A percentile compares a stretch with the other conserved stretches of the same genome.
Evolutionary conservation across 2,888 invertebrate genomes (phyloP).

Genomic region (Cosmopolites sordidus): DNA sequence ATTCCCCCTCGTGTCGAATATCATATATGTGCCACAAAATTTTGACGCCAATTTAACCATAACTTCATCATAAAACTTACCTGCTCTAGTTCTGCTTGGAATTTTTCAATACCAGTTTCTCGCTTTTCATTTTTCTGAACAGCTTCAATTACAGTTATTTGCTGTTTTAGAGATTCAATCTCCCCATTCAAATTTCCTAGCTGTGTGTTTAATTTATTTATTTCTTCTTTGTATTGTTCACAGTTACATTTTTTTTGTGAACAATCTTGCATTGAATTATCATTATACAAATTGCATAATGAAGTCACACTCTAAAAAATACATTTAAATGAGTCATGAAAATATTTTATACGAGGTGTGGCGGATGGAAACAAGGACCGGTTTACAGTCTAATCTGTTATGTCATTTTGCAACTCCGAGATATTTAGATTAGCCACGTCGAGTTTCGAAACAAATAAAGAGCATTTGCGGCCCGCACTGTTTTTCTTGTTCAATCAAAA

Average conservation of each 20-base stretch:
- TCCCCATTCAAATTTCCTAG: slow-evolving; percentile 30
- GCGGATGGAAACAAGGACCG: no score
- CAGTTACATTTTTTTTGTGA: slow-evolving; percentile 29
- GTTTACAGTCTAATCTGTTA: no score
- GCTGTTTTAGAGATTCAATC: slow-evolving; percentile 28
- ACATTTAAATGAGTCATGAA: not conserved
- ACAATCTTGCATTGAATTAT: slow-evolving; percentile 19
- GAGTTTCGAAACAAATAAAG: no score
- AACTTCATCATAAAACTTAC: no score
- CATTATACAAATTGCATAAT: slow-evolving; percentile 26
- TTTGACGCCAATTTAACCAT: not conserved
- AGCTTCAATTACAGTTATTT: slow-evolving; percentile 19
- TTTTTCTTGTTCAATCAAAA: no score
- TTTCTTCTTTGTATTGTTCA: slow-evolving; percentile 29
- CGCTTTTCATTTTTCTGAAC: not conserved
- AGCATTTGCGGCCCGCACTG: no score
- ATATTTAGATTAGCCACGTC: no score
- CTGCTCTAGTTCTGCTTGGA: slow-evolving; percentile 5
- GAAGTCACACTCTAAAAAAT: slow-evolving; percentile 29
- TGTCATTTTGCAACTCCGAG: no score
- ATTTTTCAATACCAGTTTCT: slow-evolving; percentile 2
- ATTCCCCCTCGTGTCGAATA: no score
- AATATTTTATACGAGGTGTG: not conserved
- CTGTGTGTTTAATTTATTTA: slow-evolving; percentile 28
- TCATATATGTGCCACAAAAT: no score